Conservation (phyloP, 2,113 vertebrate genomes). For the Phrynocephalus versicolor region DNA sequence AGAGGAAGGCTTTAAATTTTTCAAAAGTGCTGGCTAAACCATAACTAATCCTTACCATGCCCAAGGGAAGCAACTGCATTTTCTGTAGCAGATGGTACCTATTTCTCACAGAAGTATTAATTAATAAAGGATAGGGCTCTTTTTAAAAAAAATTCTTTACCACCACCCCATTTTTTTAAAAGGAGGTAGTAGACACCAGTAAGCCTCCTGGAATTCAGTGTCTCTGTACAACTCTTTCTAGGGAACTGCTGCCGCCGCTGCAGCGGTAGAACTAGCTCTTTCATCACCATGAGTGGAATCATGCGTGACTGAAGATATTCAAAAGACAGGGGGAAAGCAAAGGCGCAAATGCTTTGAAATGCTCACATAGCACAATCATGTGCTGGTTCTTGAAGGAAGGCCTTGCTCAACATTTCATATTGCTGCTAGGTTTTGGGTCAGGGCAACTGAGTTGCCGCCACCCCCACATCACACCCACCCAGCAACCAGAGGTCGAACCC, state of each 20-base stretch:
- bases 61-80: conserved; percentile 11
- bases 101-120: conserved; percentile 16
- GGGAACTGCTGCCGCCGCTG: neutral
- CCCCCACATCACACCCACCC: too few species aligned
- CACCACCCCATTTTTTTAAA: neutral
- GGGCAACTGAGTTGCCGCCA: too few species aligned
- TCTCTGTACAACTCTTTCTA: neutral
- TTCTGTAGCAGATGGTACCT: conserved; percentile 18
- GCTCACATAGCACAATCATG: neutral
- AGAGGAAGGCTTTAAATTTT: conserved; percentile 22
- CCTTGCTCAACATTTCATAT: neutral
- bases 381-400: neutral
- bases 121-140: neutral
- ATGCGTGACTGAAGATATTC: neutral
- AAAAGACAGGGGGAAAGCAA: neutral
- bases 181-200: neutral
- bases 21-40: conserved; percentile 6
- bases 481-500: too few species aligned
- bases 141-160: too few species aligned
- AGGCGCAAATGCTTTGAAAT: neutral
- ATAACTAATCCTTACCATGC: neutral
- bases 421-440: neutral
- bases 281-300: neutral
- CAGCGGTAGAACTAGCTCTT: neutral
- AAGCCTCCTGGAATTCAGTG: neutral